Percentiles rank a stretch among this genome's conserved stretches.
Evolutionary conservation across 2,113 vertebrate genomes (phyloP).

Genomic region (Hippocampus guttulatus): DNA sequence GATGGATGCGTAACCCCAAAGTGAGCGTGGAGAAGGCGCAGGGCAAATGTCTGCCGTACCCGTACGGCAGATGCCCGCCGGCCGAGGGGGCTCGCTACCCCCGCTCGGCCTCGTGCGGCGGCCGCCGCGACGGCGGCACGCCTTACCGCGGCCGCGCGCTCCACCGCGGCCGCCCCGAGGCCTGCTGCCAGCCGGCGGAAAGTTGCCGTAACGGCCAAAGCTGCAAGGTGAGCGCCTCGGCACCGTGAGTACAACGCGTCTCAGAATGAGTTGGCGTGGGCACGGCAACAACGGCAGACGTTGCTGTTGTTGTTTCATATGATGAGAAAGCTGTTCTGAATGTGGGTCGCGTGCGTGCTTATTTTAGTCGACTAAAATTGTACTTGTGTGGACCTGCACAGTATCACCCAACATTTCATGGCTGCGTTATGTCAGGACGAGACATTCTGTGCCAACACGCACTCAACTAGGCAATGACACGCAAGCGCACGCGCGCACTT

Average conservation of each 20-base stretch:
- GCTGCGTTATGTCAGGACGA: not conserved
- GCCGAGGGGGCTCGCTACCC: slow-evolving; percentile 77
- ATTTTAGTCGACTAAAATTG: not conserved
- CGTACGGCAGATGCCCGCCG: slow-evolving; percentile 75
- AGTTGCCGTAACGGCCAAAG: slow-evolving; percentile 73
- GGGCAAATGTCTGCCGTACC: slow-evolving; percentile 75
- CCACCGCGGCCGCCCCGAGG: slow-evolving; percentile 69
- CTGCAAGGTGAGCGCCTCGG: slow-evolving; percentile 76
- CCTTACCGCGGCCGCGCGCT: slow-evolving; percentile 14
- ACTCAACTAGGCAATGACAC: too few species aligned
- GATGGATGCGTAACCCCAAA: slow-evolving; percentile 92
- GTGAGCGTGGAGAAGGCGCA: slow-evolving; percentile 84
- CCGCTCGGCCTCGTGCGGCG: slow-evolving; percentile 73
- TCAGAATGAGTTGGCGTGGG: too few species aligned
- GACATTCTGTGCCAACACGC: not conserved
- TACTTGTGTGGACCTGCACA: not conserved
- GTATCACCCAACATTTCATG: not conserved
- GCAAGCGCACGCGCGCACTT: too few species aligned
- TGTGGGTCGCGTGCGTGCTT: not conserved
- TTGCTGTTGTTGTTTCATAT: not conserved
- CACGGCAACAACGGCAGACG: too few species aligned
- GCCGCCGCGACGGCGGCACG: too few species aligned
- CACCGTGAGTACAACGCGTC: too few species aligned
- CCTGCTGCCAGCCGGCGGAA: slow-evolving; percentile 55
- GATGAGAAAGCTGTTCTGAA: not conserved